Conservation (phyloP, 2,113 vertebrate species). For the Miniopterus natalensis region DNA sequence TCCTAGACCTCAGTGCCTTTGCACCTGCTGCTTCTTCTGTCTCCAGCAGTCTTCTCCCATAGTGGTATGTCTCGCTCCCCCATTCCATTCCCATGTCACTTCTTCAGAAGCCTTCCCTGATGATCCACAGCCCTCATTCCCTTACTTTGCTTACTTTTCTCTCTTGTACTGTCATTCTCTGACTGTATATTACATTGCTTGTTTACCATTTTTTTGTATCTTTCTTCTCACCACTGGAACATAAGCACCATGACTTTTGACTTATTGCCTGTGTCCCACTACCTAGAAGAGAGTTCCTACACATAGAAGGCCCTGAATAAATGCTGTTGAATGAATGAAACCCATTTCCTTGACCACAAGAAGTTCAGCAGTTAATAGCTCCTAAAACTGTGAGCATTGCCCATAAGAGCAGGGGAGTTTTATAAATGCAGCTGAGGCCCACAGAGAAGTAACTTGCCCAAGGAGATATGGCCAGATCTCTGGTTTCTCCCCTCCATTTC, state of each 20-base stretch:
- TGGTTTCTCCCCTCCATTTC: background rate
- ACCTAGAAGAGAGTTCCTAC: background rate
- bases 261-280: background rate
- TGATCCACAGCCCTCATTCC: too few species aligned
- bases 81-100: background rate
- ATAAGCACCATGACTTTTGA: background rate
- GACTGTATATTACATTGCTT: background rate
- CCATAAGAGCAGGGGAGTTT: background rate
- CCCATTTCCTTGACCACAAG: background rate
- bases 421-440: background rate
- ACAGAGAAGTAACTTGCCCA: background rate
- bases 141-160: slow-evolving; percentile 14
- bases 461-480: background rate
- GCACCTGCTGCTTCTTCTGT: background rate
- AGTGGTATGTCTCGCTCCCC: background rate
- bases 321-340: slow-evolving; percentile 33
- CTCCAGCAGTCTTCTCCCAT: background rate
- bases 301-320: background rate
- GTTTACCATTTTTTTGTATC: background rate
- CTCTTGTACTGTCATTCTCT: background rate
- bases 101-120: background rate
- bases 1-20: background rate
- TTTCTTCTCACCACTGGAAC: background rate
- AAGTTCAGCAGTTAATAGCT: background rate
- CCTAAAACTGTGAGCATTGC: background rate